Evolutionary conservation across 2,888 invertebrate genomes (phyloP).

Genomic region (Eustalomyia histrio): DNA sequence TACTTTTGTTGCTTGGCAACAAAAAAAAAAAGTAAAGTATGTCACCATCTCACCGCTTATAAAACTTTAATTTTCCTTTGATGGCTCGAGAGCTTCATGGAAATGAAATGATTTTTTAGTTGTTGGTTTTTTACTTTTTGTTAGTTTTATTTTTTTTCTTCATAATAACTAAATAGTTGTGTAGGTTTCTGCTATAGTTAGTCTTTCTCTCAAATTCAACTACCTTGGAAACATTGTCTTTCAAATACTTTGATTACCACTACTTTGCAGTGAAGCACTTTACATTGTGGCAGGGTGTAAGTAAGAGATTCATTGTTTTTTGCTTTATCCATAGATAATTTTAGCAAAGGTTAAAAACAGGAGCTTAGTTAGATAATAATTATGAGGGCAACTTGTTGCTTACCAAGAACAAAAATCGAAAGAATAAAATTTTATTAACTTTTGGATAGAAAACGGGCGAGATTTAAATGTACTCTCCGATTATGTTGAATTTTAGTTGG

Average conservation of each 20-base stretch:
- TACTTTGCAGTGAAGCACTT: not conserved
- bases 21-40: not conserved
- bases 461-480: no score
- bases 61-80: not conserved
- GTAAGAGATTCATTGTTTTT: not conserved
- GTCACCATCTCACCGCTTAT: constrained; percentile 2
- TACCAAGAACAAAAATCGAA: no score
- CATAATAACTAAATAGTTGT: no score
- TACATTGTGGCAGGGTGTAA: not conserved
- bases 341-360: not conserved
- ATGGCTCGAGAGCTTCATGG: not conserved
- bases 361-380: not conserved
- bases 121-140: not conserved
- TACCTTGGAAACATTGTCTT: not conserved
- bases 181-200: no score
- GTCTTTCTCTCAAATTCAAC: not conserved
- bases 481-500: no score
- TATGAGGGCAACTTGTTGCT: no score
- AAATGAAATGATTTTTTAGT: constrained; percentile 24
- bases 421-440: no score
- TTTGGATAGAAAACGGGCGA: no score
- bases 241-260: not conserved
- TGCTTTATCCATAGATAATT: not conserved
- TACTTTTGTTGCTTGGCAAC: constrained; percentile 11
- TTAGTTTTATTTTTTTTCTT: no score